Conservation (phyloP, 92 coral and sea anemone genomes). For the Phymanthus crucifer region DNA sequence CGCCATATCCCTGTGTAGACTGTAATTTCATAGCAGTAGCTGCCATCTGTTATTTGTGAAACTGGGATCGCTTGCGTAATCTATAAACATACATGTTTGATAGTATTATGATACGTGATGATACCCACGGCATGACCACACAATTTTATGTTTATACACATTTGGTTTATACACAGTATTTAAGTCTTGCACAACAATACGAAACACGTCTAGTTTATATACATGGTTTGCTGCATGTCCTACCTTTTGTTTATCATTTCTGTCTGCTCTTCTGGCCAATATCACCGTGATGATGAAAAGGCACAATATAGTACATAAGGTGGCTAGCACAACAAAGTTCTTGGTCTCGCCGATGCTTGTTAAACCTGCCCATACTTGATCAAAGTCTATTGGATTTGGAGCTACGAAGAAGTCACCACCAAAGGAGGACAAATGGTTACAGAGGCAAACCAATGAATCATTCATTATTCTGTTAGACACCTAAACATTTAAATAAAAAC, state of each 20-base stretch:
- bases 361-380: slow-evolving; percentile 78
- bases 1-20: slow-evolving; percentile 89
- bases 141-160: no score
- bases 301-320: slow-evolving; percentile 70
- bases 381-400: slow-evolving; percentile 97
- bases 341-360: slow-evolving; percentile 68
- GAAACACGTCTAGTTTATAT: no score
- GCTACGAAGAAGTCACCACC: slow-evolving; percentile 94
- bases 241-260: slow-evolving; percentile 73
- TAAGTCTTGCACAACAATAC: no score
- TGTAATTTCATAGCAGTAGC: slow-evolving; percentile 71
- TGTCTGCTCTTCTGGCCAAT: slow-evolving; percentile 92
- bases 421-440: slow-evolving; percentile 92
- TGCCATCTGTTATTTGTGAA: slow-evolving; percentile 51
- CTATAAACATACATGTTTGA: slow-evolving; percentile 28
- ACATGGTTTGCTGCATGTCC: no score
- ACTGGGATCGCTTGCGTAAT: slow-evolving; percentile 75
- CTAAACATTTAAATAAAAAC: slow-evolving; percentile 28
- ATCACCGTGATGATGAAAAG: slow-evolving; percentile 63
- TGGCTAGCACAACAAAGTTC: slow-evolving; percentile 80
- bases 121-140: no score
- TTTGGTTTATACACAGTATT: no score
- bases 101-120: not conserved
- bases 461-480: slow-evolving; percentile 62
- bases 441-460: slow-evolving; percentile 73